Evolutionary conservation across 2,797 vertebrate species (phyloP), one percentile per base, ranked within the genome.

Genomic region (Eidolon dupreanum): DNA sequence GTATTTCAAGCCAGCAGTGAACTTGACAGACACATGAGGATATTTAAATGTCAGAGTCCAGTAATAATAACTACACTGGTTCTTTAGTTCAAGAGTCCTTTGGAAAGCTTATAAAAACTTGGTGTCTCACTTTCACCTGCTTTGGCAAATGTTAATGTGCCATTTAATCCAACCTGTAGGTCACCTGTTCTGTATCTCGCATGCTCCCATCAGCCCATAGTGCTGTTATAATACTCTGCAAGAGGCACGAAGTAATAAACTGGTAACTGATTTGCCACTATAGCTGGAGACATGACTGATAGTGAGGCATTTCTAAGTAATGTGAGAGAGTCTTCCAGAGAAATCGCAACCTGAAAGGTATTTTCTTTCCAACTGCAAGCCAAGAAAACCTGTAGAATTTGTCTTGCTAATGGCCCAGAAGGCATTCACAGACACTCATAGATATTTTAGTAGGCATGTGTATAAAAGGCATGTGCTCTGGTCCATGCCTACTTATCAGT

Each of bases 21-120:
- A 41, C 59, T 83, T 88, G 61, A 73, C 22, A 63, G 61, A 70
- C 22, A 31, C 2, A 11, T 55, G 53, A 68, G 28, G 17, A 12
- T 36, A 31, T 84, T 79, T 82, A 88, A 55, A 46, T 49, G 20
- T 79, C 33, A 73, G 55, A 95, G 51, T 73, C 12, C 22, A 78
- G n/a, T 83, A 82, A 88, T 41, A 81, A 63, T 53, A 78, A 86
- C 28, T 63, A 4, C 46, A 66, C 13, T 24, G 22, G 55, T 91
- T 86, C 2, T 90, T 93, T 83, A 68, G 20, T 51, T 86, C 20
- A 86, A 75, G 71, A 88, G 83, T 90, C 5, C 68, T 51, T 77
- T 51, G 66, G 57, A 83, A 96, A 81, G 66, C 12, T 61, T 43
- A 82, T 13, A 70, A 68, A 93, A 66, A 5, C 36, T 41, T 51